Evolutionary conservation across 2,888 invertebrate species (phyloP).

Genomic region (Camponotus fellah): DNA sequence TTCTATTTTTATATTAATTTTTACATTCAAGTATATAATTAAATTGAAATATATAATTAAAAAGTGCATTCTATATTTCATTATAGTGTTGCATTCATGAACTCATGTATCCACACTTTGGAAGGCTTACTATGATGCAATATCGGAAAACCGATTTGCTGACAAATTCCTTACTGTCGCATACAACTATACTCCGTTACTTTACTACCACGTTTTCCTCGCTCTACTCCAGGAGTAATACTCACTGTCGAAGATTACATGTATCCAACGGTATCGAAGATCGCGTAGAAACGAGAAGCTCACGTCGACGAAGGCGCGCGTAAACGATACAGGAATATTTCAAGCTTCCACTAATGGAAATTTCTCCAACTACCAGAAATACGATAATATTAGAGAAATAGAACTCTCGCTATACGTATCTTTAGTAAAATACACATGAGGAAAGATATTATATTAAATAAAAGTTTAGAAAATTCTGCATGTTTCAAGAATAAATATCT

Average conservation of each 20-base stretch:
- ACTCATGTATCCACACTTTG: neutral
- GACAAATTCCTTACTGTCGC: conserved; percentile 44
- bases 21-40: neutral
- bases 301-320: conserved; percentile 30
- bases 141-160: conserved; percentile 54
- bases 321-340: conserved; percentile 50
- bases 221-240: conserved; percentile 36
- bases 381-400: conserved; percentile 29
- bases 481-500: neutral
- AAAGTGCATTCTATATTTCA: neutral
- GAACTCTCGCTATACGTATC: neutral
- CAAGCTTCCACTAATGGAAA: conserved; percentile 48
- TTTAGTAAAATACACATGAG: neutral
- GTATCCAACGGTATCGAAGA: conserved; percentile 51
- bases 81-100: neutral
- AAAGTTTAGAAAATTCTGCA: neutral
- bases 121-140: conserved; percentile 5
- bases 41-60: neutral
- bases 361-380: conserved; percentile 46
- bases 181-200: conserved; percentile 43
- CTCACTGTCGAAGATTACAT: conserved; percentile 54
- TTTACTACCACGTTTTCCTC: conserved; percentile 47
- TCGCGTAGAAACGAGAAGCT: conserved; percentile 52
- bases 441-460: conserved; percentile 14
- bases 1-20: no score